phyloP scores from a whole-genome alignment of 2,113 vertebrate genomes.

The Cololabis saira region DNA sequence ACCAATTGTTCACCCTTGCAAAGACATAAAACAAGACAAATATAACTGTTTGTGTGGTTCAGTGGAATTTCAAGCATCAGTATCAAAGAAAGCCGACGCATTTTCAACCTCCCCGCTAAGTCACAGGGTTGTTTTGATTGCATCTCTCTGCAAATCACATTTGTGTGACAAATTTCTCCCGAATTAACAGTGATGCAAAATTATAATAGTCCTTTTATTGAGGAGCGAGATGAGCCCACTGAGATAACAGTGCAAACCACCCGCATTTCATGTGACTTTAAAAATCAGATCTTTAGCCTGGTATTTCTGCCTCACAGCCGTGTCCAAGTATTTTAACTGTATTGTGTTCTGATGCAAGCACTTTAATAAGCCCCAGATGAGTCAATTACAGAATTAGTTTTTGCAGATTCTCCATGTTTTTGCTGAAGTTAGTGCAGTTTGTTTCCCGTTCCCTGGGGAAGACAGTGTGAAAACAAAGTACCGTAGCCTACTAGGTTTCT shows the following conservation, averaged over 20 bases:
- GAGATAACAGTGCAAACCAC: neutral
- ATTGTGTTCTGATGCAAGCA: neutral
- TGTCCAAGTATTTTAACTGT: neutral
- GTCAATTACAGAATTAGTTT: neutral
- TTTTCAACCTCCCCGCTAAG: neutral
- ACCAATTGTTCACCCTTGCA: conserved; percentile 3
- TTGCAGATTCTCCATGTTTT: neutral
- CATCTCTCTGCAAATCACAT: neutral
- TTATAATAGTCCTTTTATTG: neutral
- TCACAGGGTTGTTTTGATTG: neutral
- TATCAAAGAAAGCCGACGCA: neutral
- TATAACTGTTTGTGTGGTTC: conserved; percentile 18
- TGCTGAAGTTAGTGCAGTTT: no score
- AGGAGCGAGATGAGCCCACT: neutral
- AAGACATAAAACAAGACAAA: conserved; percentile 14
- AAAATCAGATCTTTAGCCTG: neutral
- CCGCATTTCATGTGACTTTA: conserved; percentile 9
- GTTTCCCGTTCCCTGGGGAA: neutral
- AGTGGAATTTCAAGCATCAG: conserved; percentile 24
- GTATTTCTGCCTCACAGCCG: neutral
- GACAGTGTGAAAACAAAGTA: neutral
- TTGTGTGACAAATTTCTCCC: neutral
- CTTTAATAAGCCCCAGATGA: neutral
- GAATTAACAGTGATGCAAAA: neutral
- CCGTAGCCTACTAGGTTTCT: no score